Evolutionary conservation across 2,113 vertebrate species (phyloP), one percentile per base, ranked within the genome.

Genomic region (Callithrix jacchus): DNA sequence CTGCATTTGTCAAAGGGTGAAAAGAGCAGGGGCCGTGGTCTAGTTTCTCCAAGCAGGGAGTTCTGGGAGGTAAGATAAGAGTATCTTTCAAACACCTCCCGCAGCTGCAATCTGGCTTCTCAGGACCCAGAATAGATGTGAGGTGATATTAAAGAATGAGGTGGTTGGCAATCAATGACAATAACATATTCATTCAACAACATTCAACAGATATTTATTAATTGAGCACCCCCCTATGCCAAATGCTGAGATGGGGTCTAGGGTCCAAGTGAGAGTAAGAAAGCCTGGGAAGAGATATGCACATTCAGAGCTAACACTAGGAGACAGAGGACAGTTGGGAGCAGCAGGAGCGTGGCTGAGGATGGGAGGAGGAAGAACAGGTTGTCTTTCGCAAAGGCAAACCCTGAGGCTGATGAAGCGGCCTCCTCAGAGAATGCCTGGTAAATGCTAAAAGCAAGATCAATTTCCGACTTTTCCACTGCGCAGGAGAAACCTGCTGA

Each of bases 381-480:
- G 91, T 54, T 42, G 3, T 4, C 27, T 81, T 96, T 52, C 79
- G 87, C 30, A 93, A 58, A 54, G 83, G 86, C 14, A 79, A 68
- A 54, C 52, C 16, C 30, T 89, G 56, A 1, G n/a, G 58, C 58
- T 80, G 71, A 87, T 32, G 37, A 90, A 95, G 86, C 5, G 37
- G 47, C 0, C 5, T 86, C 96, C 52, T 97, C 16, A 2, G 96
- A 83, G 42, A 68, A 35, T 86, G 74, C 16, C 96, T 96, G 91
- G 92, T 73, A 95, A 97, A 88, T 93, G 68, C 56, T 82, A 94
- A 88, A 73, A 76, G 37, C 40, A 16, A 74, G 85, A 86, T 96
- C 90, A 52, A 95, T 95, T 95, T 97, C 56, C 79, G 7, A 74
- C 94, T 58, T 5, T 81, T 83, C 89, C 81, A 64, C 10, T 70